Conservation (phyloP, 2,113 vertebrate species). For the Psittacara wagleri region DNA sequence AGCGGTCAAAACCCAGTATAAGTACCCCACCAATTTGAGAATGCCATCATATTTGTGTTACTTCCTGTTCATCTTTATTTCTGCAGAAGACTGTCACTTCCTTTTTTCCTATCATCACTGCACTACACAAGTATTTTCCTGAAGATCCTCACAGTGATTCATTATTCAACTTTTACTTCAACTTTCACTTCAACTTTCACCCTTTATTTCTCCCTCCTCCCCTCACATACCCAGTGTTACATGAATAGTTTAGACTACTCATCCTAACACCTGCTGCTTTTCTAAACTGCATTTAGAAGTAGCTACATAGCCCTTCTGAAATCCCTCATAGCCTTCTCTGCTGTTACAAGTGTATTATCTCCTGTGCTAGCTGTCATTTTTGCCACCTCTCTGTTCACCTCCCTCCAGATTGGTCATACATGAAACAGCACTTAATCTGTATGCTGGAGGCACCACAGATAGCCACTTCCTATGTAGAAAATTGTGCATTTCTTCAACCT, state of each 20-base stretch:
- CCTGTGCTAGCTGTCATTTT: neutral
- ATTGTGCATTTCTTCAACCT: neutral
- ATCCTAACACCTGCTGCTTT: neutral
- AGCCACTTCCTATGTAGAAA: neutral
- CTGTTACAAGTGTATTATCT: neutral
- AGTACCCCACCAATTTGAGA: neutral
- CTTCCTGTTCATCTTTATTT: neutral
- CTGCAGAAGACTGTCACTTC: neutral
- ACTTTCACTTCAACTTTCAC: neutral
- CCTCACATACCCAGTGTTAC: neutral
- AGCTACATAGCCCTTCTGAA: neutral
- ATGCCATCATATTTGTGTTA: neutral
- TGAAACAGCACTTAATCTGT: neutral
- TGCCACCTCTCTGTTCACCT: neutral
- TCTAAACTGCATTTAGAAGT: neutral
- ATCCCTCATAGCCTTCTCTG: neutral
- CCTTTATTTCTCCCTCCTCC: neutral
- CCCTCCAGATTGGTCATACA: neutral
- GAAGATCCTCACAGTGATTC: neutral
- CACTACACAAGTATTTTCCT: neutral
- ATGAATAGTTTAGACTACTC: neutral
- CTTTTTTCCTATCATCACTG: neutral
- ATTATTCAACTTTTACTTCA: neutral
- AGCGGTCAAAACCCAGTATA: neutral
- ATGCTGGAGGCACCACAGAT: neutral